These are phyloP conservation scores for Eulimnadia texana DNA, from an alignment of 1,140 invertebrate species.

Conservation along the genomic window DNA sequence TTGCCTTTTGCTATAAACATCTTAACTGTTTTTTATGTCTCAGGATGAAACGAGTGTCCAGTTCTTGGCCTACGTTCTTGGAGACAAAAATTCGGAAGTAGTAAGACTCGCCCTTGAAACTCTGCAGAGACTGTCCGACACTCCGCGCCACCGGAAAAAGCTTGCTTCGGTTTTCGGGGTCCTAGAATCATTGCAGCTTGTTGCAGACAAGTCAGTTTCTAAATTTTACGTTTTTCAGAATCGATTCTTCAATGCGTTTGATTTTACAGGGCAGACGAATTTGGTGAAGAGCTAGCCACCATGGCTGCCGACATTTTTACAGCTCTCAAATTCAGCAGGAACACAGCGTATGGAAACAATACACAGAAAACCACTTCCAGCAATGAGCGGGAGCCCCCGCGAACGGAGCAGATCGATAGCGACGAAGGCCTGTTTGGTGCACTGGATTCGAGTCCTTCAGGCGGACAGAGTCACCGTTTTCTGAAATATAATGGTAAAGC, in stretches of 20 bases:
- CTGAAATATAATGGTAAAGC: slow-evolving; percentile 19
- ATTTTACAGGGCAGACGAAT: slow-evolving; percentile 14
- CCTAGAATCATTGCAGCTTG: slow-evolving; percentile 19
- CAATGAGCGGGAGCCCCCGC: not conserved
- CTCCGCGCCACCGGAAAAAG: slow-evolving; percentile 18
- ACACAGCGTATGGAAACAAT: slow-evolving; percentile 2
- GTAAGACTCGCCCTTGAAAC: slow-evolving; percentile 20
- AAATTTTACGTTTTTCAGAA: too few species aligned
- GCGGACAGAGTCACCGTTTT: slow-evolving; percentile 5
- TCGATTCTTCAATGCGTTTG: not conserved
- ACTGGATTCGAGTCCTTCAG: not conserved
- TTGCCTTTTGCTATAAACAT: not conserved
- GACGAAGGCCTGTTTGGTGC: slow-evolving; percentile 19
- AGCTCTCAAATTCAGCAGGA: slow-evolving; percentile 18
- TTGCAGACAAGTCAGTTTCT: slow-evolving; percentile 18
- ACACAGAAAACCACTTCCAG: slow-evolving; percentile 1
- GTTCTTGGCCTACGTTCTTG: slow-evolving; percentile 22
- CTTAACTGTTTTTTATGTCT: not conserved
- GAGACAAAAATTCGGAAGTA: slow-evolving; percentile 19
- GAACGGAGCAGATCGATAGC: not conserved
- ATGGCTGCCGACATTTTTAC: slow-evolving; percentile 21
- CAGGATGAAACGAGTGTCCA: slow-evolving; percentile 22
- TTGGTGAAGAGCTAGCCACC: slow-evolving; percentile 18
- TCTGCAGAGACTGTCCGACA: slow-evolving; percentile 18
- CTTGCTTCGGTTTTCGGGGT: slow-evolving; percentile 21